phyloP scores from a whole-genome alignment of 2,113 vertebrate species.

The Pionites leucogaster region DNA sequence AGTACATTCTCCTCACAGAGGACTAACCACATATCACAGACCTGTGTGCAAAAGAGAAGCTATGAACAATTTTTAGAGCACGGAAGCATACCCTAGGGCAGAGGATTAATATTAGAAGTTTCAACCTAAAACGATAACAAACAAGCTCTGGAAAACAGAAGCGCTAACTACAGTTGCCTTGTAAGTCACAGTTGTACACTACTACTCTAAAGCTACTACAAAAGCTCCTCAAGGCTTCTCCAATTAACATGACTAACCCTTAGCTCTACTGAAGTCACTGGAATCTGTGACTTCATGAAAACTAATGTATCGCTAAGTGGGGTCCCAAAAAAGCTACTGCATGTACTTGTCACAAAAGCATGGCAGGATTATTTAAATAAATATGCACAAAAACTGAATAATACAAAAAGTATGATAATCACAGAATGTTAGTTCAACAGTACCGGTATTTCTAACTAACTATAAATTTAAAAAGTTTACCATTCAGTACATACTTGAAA shows the following conservation, averaged over 20 bases:
- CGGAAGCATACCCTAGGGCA: not conserved
- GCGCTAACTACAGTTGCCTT: not conserved
- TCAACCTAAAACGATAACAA: conserved; percentile 21
- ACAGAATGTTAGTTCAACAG: conserved; percentile 6
- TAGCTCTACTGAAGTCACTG: not conserved
- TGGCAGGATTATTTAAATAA: not conserved
- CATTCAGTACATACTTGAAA: conserved; percentile 51
- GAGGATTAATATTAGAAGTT: conserved; percentile 37
- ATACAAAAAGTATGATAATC: not conserved
- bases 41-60: conserved; percentile 26
- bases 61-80: conserved; percentile 19
- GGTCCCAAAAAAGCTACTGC: not conserved
- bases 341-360: not conserved
- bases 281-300: not conserved
- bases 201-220: not conserved
- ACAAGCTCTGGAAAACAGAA: conserved; percentile 7
- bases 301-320: not conserved
- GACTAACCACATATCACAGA: conserved; percentile 43
- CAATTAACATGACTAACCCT: not conserved
- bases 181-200: not conserved
- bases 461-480: conserved; percentile 31
- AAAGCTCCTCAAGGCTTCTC: not conserved
- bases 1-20: conserved; percentile 69
- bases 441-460: conserved; percentile 21
- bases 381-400: not conserved